Evolutionary conservation across 2,888 invertebrate species (phyloP), one percentile per base, ranked within the genome.

Genomic region (Drosophila longiperda): DNA sequence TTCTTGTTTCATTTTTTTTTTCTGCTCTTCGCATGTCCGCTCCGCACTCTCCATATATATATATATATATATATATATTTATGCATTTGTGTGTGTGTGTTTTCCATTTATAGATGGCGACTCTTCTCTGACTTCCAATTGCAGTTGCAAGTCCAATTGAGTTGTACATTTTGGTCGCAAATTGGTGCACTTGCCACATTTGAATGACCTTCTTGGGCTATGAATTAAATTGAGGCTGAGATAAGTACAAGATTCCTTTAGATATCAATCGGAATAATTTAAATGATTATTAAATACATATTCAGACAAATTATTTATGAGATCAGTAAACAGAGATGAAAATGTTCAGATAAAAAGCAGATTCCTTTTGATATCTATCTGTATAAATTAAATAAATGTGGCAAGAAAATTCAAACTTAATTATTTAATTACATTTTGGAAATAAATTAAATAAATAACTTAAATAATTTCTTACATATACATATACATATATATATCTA

Each of bases 81-180:
- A 4, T 57, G 20, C 61, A 23, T 52, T 20, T 65, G 33, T 60
- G n/a, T 45, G 26, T 70, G 50, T 45, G 45, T 38, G 38, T 52
- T 23, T 54, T 76, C 65, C 81, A 83, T 83, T 76, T 86, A 73
- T 66, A 81, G 81, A 60, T 80, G 74, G 74, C 67, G 73, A 72
- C 62, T 57, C 65, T 63, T 65, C 69, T 67, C 32, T 54, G 69
- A 60, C 67, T 23, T 54, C 66, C 58, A 63, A 54, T 54, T 63
- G 65, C 45, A 69, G 49, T 33, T 38, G 69, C 29, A 57, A 36
- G 49, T 63, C 59, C 70, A 68, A 83, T 83, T 83, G 83, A 83
- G 85, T 52, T 84, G 75, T 78, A 62, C 58, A 61, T 65, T 65
- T 70, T 20, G 60, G 36, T 62, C 53, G 66, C 73, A 69, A 73